Evolutionary conservation across 1,140 invertebrate species (phyloP).

Genomic region (Hypothenemus hampei): DNA sequence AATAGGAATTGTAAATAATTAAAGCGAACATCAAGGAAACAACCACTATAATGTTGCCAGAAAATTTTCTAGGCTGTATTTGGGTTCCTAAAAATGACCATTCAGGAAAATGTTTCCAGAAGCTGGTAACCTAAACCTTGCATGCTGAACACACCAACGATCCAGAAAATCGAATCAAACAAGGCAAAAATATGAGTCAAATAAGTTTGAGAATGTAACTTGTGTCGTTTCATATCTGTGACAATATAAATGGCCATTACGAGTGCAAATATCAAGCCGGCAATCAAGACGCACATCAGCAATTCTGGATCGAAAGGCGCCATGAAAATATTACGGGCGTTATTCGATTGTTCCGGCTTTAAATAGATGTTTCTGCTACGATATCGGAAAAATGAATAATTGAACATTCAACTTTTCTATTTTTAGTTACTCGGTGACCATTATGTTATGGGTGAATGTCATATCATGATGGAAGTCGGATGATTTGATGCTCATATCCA

Average conservation of each 20-base stretch:
- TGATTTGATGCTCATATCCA: conserved; percentile 55
- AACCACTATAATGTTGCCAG: conserved; percentile 54
- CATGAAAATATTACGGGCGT: conserved; percentile 58
- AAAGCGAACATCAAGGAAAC: conserved; percentile 53
- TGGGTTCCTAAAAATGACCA: conserved; percentile 49
- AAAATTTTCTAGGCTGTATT: conserved; percentile 52
- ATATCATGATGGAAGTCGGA: conserved; percentile 51
- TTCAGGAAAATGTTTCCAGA: neutral
- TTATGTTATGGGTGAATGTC: conserved; percentile 46
- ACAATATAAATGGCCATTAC: conserved; percentile 32
- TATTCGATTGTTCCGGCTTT: conserved; percentile 54
- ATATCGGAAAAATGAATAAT: no score
- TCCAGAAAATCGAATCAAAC: conserved; percentile 13
- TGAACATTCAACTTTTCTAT: no score
- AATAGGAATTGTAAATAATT: conserved; percentile 52
- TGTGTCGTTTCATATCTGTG: neutral
- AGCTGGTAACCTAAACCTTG: conserved; percentile 46
- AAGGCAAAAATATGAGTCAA: neutral
- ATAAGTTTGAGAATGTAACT: neutral
- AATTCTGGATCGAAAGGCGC: conserved; percentile 55
- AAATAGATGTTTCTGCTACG: conserved; percentile 60
- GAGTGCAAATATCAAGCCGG: conserved; percentile 50
- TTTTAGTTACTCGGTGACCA: conserved; percentile 28
- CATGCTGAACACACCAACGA: conserved; percentile 51
- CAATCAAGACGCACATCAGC: conserved; percentile 49